Evolutionary conservation across 2,888 invertebrate species (phyloP), one percentile per base, ranked within the genome.

Genomic region (Clistopyga incitator): DNA sequence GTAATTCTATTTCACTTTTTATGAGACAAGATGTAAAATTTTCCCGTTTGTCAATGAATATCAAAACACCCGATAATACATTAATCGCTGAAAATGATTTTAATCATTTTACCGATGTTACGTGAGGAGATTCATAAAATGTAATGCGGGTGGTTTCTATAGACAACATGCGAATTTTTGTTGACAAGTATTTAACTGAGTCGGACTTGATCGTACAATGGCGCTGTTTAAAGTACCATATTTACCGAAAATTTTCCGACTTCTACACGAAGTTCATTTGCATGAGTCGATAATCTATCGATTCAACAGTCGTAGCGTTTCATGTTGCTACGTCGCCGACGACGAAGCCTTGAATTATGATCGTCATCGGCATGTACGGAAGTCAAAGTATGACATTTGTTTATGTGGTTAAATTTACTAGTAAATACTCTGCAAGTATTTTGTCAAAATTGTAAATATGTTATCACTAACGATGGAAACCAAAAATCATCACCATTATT

Each of bases 341-440:
- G 67, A 23, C 15, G 42, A 34, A 59, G 38, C 81, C 81, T 81
- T 81, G 77, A 72, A 72, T 52, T 61, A 61, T 67, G 2, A 76
- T 72, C 59, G 50, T 18, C 20, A 25, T 50, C 42, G 38, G 23
- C 42, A 71, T 10, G 34, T 78, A 68, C 67, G n/a, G 42, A 42
- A 65, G 61, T 8, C 29, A n/a, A 50, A 70, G 29, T 59, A 29
- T 38, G 47, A 20, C 59, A 15, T 20, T 71, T 50, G 13, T 59
- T 15, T 47, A n/a, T 34, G 61, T 34, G 3, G n/a, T n/a, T 59
- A 15, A 15, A 29, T 59, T 29, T 15, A 13, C 15, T 13, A 3
- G 29, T 11, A 59, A 59, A 59, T 59, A 25, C 45, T 15, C 47
- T 45, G 25, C 18, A 34, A 29, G 64, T 54, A 54, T 65, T 29